Percentiles rank a stretch among this genome's conserved stretches.
These are phyloP conservation scores for Lanius ludovicianus DNA, from an alignment of 2,113 vertebrate species.

Conservation along the genomic window DNA sequence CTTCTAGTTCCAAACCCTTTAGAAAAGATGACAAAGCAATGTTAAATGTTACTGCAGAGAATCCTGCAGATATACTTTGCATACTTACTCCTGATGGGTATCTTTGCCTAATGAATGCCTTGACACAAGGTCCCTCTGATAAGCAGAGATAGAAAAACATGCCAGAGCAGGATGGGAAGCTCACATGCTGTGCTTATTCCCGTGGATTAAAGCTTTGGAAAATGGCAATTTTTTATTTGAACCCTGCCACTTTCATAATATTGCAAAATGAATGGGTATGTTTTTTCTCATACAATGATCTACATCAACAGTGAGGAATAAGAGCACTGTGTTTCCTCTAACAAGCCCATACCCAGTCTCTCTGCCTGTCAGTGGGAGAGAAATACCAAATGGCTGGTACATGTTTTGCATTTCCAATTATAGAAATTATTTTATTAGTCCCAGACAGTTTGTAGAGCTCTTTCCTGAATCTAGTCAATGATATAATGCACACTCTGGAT, in stretches of 20 bases:
- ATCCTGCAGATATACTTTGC: background rate
- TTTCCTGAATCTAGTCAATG: slow-evolving; percentile 26
- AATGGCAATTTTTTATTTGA: background rate
- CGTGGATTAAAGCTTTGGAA: background rate
- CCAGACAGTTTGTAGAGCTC: background rate
- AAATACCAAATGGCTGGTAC: slow-evolving; percentile 40
- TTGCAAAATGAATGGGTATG: background rate
- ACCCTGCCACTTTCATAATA: background rate
- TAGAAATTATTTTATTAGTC: slow-evolving; percentile 16
- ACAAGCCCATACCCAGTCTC: background rate
- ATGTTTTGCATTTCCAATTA: slow-evolving; percentile 44
- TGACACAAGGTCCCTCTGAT: background rate
- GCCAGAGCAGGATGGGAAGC: background rate
- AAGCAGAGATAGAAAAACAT: background rate
- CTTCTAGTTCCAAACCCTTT: background rate
- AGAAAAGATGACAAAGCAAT: background rate
- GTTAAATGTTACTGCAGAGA: background rate
- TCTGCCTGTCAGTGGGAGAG: slow-evolving; percentile 33
- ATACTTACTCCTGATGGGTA: background rate
- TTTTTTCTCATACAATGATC: background rate
- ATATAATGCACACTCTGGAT: background rate
- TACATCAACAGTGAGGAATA: background rate
- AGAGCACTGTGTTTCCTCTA: background rate
- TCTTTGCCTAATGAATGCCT: background rate
- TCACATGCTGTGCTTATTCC: background rate